Conservation (phyloP, 2,797 vertebrate genomes). For the Melopsittacus undulatus region DNA sequence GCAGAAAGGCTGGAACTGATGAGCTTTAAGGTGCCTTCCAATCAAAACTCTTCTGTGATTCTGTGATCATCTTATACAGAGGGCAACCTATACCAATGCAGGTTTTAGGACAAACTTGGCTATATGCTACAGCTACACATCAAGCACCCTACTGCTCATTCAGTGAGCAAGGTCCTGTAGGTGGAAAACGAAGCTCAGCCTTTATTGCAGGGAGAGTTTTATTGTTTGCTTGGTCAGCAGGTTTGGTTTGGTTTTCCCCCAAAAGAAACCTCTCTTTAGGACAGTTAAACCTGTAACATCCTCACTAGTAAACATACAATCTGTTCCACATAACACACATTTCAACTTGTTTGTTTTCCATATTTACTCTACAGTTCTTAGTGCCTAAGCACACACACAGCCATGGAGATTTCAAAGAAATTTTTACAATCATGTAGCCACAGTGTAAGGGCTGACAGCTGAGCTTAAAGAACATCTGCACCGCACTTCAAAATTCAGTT, state of each 20-base stretch:
- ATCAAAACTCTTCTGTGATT: neutral
- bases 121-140: neutral
- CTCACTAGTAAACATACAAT: neutral
- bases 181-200: neutral
- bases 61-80: neutral
- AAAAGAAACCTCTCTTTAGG: neutral
- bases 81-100: neutral
- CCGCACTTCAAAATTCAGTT: neutral
- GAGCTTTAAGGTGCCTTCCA: neutral
- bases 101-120: neutral
- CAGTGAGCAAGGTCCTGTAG: neutral
- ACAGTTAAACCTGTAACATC: neutral
- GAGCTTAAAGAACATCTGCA: neutral
- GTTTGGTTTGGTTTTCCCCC: neutral
- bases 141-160: neutral
- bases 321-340: neutral
- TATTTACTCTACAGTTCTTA: neutral
- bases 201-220: neutral
- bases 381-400: neutral
- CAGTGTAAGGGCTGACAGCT: neutral
- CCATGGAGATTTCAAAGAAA: neutral
- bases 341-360: neutral
- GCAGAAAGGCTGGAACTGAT: neutral
- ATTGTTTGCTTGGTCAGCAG: neutral
- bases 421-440: neutral